phyloP scores from a whole-genome alignment of 2,113 vertebrate genomes.

The Lepisosteus oculatus region DNA sequence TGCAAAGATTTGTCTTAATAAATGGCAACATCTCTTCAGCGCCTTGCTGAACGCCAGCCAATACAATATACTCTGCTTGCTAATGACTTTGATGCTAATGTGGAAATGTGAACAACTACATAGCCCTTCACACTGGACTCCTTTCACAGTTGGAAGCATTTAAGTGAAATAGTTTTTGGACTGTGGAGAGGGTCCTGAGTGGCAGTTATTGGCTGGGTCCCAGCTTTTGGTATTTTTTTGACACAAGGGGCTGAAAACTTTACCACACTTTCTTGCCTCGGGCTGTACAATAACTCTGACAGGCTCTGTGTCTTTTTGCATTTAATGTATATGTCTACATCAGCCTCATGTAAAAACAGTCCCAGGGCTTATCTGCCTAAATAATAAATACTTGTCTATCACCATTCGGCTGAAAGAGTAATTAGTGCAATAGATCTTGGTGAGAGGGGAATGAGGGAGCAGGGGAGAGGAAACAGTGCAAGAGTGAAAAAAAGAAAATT shows the following conservation, averaged over 20 bases:
- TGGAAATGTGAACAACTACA: slow-evolving; percentile 79
- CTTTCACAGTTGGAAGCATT: slow-evolving; percentile 81
- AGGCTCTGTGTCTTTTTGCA: slow-evolving; percentile 57
- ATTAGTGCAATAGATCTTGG: slow-evolving; percentile 73
- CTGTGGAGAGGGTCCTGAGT: slow-evolving; percentile 74
- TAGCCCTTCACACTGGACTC: slow-evolving; percentile 76
- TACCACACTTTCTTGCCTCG: slow-evolving; percentile 67
- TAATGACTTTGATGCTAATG: slow-evolving; percentile 82
- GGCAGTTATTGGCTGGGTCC: slow-evolving; percentile 71
- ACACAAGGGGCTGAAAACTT: slow-evolving; percentile 72
- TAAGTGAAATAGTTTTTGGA: slow-evolving; percentile 77
- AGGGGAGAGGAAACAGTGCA: slow-evolving; percentile 81
- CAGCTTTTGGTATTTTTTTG: slow-evolving; percentile 74
- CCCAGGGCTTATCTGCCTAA: slow-evolving; percentile 59
- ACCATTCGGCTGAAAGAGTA: slow-evolving; percentile 71
- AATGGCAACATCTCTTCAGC: slow-evolving; percentile 71
- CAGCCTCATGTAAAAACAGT: slow-evolving; percentile 60
- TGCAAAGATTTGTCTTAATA: slow-evolving; percentile 85
- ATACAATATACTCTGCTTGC: slow-evolving; percentile 72
- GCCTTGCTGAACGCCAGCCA: slow-evolving; percentile 72
- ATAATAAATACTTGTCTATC: slow-evolving; percentile 76
- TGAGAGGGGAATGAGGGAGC: slow-evolving; percentile 49
- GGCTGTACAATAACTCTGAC: slow-evolving; percentile 72
- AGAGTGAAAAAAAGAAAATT: slow-evolving; percentile 64
- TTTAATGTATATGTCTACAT: slow-evolving; percentile 59